phyloP scores from a whole-genome alignment of 2,888 invertebrate species.

The Himalopsyche anomala region DNA sequence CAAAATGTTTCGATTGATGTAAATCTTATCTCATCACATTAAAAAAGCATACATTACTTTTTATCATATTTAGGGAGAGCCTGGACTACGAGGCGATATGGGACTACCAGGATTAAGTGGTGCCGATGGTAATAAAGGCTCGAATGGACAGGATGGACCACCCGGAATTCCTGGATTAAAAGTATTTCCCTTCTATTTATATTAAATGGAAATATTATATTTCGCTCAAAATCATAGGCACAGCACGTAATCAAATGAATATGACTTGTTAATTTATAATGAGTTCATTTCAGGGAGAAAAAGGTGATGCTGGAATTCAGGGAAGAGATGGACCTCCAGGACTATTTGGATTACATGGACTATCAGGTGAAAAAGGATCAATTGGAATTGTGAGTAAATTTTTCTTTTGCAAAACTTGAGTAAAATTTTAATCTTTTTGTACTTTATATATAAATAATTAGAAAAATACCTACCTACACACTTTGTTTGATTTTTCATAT shows the following conservation, averaged over 20 bases:
- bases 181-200: not conserved
- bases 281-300: not conserved
- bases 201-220: too few relatives aligned
- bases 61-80: not conserved
- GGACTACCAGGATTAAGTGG: conserved; percentile 26
- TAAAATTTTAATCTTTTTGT: not conserved
- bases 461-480: not conserved
- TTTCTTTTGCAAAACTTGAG: not conserved
- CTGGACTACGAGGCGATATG: not conserved
- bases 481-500: too few relatives aligned
- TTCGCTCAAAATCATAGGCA: too few relatives aligned
- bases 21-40: too few relatives aligned
- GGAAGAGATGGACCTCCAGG: not conserved
- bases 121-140: not conserved
- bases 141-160: not conserved
- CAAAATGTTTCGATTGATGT: too few relatives aligned
- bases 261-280: too few relatives aligned
- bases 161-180: not conserved
- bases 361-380: not conserved
- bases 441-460: not conserved
- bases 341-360: not conserved
- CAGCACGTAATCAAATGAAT: too few relatives aligned
- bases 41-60: not conserved
- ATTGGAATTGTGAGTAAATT: not conserved
- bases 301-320: conserved; percentile 13